Percentiles rank a stretch among this genome's conserved stretches.
Conservation (phyloP, 2,888 invertebrate species). For the Notocelia uddmanniana region DNA sequence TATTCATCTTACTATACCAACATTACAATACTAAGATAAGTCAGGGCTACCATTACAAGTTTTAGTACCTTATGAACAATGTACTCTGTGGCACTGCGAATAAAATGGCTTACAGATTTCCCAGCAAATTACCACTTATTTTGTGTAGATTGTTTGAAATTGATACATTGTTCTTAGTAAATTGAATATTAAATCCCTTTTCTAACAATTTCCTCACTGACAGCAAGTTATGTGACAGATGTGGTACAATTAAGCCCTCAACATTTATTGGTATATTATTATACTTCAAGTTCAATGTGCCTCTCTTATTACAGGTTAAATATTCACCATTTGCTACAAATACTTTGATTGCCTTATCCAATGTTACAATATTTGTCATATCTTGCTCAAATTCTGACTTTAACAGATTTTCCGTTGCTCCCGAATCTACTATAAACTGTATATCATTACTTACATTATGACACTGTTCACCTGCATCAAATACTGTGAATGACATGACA, state of each 20-base stretch:
- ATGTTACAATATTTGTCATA: background rate
- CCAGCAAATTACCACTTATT: background rate
- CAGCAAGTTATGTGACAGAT: background rate
- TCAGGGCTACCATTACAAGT: too few species aligned
- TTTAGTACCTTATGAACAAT: too few species aligned
- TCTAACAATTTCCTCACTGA: slow-evolving; percentile 7
- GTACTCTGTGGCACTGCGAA: too few species aligned
- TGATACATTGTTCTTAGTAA: background rate
- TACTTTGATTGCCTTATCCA: background rate
- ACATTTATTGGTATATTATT: too few species aligned
- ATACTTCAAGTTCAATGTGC: too few species aligned
- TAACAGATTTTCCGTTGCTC: background rate
- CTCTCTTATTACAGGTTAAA: background rate
- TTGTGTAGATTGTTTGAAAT: background rate
- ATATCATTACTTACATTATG: background rate
- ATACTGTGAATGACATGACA: background rate
- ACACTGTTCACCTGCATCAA: background rate
- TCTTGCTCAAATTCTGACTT: background rate
- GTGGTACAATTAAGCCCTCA: background rate
- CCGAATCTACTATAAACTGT: too few species aligned
- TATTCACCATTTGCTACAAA: slow-evolving; percentile 3
- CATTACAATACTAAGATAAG: too few species aligned
- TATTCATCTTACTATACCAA: too few species aligned
- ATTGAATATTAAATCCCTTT: background rate
- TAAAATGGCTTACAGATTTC: slow-evolving; percentile 1